phyloP scores from a whole-genome alignment of 2,888 invertebrate species.

The Microdon myrmicae region DNA sequence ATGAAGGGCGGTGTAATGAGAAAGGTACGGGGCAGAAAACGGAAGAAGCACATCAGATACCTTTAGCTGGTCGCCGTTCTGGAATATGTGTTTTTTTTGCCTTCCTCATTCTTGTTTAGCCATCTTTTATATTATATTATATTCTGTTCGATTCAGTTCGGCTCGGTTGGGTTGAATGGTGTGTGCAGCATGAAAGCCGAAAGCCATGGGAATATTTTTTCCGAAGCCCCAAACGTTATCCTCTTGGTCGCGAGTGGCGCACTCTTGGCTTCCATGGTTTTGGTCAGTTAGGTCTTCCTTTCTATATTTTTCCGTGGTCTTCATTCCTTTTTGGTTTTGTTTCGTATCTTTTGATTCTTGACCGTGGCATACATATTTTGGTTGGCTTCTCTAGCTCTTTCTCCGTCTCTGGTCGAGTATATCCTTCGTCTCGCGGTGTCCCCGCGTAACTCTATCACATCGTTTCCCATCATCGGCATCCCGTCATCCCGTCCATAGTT shows the following conservation, averaged over 20 bases:
- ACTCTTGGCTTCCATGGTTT: slow-evolving; percentile 18
- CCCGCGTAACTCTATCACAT: too few species aligned
- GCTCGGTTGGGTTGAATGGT: too few species aligned
- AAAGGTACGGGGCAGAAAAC: too few species aligned
- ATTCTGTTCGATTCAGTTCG: too few species aligned
- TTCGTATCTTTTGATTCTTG: slow-evolving; percentile 36
- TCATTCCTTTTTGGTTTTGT: too few species aligned
- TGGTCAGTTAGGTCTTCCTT: too few species aligned
- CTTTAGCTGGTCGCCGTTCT: slow-evolving; percentile 18
- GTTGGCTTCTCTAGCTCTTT: neutral
- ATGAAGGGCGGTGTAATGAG: slow-evolving; percentile 14
- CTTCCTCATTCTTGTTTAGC: too few species aligned
- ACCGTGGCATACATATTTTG: slow-evolving; percentile 51
- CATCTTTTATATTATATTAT: slow-evolving; percentile 11
- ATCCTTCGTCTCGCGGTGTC: slow-evolving; percentile 13
- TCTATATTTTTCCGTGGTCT: too few species aligned
- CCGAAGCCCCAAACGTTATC: slow-evolving; percentile 25
- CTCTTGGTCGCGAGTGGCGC: slow-evolving; percentile 21
- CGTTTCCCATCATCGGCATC: too few species aligned
- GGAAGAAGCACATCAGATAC: slow-evolving; percentile 28
- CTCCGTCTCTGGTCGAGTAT: neutral
- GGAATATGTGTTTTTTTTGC: slow-evolving; percentile 4
- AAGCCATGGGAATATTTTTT: slow-evolving; percentile 50
- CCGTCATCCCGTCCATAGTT: too few species aligned
- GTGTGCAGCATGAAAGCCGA: slow-evolving; percentile 40